phyloP scores from a whole-genome alignment of 2,113 vertebrate species.

The Nannobrachium achirus region DNA sequence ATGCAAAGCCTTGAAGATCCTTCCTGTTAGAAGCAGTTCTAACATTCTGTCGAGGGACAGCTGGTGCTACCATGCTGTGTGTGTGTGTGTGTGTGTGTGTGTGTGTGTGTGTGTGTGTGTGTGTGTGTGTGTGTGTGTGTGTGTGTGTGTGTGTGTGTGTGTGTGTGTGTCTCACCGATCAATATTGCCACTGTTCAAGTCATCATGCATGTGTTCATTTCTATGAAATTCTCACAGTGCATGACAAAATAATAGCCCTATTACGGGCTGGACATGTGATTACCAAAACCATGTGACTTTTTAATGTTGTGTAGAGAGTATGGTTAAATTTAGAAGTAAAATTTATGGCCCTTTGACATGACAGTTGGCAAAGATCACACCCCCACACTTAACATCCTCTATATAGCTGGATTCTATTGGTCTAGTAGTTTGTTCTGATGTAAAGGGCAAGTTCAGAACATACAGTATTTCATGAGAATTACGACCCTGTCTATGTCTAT shows the following conservation, averaged over 20 bases:
- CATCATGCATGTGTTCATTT: not conserved
- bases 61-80: constrained; percentile 37
- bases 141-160: too few relatives aligned
- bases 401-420: constrained; percentile 20
- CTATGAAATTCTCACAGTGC: not conserved
- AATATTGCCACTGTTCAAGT: too few relatives aligned
- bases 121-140: too few relatives aligned
- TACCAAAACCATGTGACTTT: constrained; percentile 44
- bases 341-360: constrained; percentile 32
- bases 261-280: constrained; percentile 47
- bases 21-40: too few relatives aligned
- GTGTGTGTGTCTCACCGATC: too few relatives aligned
- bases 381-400: constrained; percentile 14
- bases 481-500: not conserved
- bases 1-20: constrained; percentile 47
- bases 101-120: too few relatives aligned
- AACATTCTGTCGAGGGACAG: constrained; percentile 48
- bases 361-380: constrained; percentile 13
- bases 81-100: too few relatives aligned
- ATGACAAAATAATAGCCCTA: constrained; percentile 3
- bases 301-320: constrained; percentile 31
- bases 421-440: constrained; percentile 30
- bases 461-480: constrained; percentile 17
- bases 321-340: constrained; percentile 41
- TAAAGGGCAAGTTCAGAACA: constrained; percentile 15